phyloP scores from a whole-genome alignment of 2,888 invertebrate genomes.

The Unio pictorum region DNA sequence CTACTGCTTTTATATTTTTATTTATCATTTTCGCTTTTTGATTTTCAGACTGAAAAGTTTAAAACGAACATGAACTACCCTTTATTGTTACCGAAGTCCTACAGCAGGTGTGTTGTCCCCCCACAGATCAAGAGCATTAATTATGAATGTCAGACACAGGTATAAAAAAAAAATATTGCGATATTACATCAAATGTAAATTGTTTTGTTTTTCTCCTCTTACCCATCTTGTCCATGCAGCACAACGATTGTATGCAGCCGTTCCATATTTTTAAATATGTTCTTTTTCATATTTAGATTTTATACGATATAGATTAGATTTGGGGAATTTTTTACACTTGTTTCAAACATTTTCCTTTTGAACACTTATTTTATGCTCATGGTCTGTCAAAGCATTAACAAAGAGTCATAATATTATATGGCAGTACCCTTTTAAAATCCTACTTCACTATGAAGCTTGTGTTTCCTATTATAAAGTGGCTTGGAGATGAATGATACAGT shows the following conservation, averaged over 20 bases:
- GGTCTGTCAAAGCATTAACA: too few species aligned
- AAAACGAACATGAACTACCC: slow-evolving; percentile 84
- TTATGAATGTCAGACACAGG: slow-evolving; percentile 63
- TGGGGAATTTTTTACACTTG: too few species aligned
- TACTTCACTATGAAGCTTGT: too few species aligned
- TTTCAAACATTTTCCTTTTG: too few species aligned
- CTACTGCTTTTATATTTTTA: neutral
- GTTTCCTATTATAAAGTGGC: too few species aligned
- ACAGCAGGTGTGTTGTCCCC: slow-evolving; percentile 71
- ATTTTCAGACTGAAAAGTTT: slow-evolving; percentile 76
- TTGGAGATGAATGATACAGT: too few species aligned
- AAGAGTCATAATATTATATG: too few species aligned
- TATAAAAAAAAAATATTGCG: slow-evolving; percentile 12
- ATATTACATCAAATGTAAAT: neutral
- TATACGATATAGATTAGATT: too few species aligned
- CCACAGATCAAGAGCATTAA: slow-evolving; percentile 55
- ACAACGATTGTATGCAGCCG: neutral
- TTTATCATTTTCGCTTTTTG: slow-evolving; percentile 2
- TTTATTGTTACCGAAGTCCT: slow-evolving; percentile 89
- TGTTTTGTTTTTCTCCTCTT: neutral
- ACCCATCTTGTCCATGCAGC: neutral
- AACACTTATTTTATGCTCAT: too few species aligned
- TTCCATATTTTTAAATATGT: too few species aligned
- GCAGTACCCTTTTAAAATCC: too few species aligned
- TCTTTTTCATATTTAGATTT: too few species aligned